Evolutionary conservation across 2,113 vertebrate species (phyloP).

Genomic region (Coptodon rendalli): DNA sequence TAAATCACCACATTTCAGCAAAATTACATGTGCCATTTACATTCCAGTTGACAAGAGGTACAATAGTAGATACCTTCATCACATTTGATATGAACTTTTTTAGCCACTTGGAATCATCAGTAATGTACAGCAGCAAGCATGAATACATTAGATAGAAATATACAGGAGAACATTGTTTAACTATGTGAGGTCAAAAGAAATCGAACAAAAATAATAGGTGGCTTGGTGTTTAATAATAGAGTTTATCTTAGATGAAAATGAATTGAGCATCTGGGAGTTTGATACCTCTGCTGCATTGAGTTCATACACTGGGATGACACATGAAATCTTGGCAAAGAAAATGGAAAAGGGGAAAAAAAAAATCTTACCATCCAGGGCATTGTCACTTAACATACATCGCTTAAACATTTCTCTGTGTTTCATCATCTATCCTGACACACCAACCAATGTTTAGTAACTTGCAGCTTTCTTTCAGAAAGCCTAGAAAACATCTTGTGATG

Average conservation of each 20-base stretch:
- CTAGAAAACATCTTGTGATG: background rate
- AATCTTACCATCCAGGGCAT: background rate
- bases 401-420: conserved; percentile 13
- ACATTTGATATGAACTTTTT: background rate
- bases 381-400: background rate
- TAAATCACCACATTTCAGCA: background rate
- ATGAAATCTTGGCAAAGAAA: background rate
- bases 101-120: background rate
- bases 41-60: background rate
- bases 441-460: conserved; percentile 4
- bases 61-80: background rate
- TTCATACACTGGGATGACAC: background rate
- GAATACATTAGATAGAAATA: background rate
- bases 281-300: background rate
- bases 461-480: background rate
- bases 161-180: background rate
- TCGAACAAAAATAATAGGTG: background rate
- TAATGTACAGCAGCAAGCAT: background rate
- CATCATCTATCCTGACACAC: conserved; percentile 12
- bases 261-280: background rate
- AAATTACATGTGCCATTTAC: background rate
- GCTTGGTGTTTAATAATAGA: background rate
- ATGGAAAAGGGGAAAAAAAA: background rate
- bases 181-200: background rate
- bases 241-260: background rate